phyloP scores from a whole-genome alignment of 2,888 invertebrate genomes.

The Petrophora chlorosata region DNA sequence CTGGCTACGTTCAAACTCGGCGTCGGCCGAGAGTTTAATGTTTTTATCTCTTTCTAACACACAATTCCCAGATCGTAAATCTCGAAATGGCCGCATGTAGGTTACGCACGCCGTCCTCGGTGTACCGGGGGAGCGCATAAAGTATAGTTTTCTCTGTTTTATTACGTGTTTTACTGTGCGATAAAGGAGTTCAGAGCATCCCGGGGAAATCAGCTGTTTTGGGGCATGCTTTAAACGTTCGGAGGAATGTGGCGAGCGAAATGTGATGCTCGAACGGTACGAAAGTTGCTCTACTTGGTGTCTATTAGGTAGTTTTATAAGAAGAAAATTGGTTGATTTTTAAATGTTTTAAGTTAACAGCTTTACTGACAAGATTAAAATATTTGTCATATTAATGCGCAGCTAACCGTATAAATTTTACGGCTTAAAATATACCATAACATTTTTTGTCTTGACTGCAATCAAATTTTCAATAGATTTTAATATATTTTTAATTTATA shows the following conservation, averaged over 20 bases:
- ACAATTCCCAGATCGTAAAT: constrained; percentile 85
- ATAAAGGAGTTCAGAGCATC: constrained; percentile 81
- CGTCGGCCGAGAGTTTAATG: constrained; percentile 77
- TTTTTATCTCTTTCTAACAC: constrained; percentile 81
- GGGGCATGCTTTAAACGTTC: constrained; percentile 82
- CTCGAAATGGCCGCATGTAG: constrained; percentile 85
- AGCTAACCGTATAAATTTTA: too few relatives aligned
- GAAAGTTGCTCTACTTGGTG: constrained; percentile 66
- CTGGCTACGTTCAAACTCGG: constrained; percentile 68
- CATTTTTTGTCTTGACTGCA: too few relatives aligned
- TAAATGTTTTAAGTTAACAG: background rate
- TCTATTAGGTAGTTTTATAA: constrained; percentile 3
- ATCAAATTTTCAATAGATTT: too few relatives aligned
- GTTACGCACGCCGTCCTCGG: constrained; percentile 83
- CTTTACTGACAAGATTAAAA: background rate
- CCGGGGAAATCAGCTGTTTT: constrained; percentile 82
- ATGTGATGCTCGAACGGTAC: constrained; percentile 63
- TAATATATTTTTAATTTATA: too few relatives aligned
- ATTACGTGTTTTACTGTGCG: constrained; percentile 77
- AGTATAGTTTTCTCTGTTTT: constrained; percentile 84
- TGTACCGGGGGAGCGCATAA: constrained; percentile 79
- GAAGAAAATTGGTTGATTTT: background rate
- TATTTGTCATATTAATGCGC: constrained; percentile 1
- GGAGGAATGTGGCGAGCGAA: constrained; percentile 82
- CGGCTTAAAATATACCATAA: too few relatives aligned